Evolutionary conservation across 1,140 invertebrate genomes (phyloP).

Genomic region (Fopius arisanus): DNA sequence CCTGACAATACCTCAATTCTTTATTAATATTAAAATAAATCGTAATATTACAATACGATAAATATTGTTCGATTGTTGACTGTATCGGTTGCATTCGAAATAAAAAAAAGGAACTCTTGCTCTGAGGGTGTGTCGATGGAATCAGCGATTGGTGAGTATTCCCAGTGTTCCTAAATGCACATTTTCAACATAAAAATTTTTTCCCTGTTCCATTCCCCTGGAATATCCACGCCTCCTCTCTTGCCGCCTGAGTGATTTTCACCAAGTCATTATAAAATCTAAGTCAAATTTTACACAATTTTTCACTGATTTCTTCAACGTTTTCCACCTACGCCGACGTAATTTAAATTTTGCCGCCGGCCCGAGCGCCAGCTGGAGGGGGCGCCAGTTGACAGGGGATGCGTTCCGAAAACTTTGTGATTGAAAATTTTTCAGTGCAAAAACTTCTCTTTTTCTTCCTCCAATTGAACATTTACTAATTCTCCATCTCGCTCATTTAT

Average conservation of each 20-base stretch:
- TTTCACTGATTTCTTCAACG: neutral
- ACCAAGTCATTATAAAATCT: neutral
- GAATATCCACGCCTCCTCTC: neutral
- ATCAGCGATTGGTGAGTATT: constrained; percentile 44
- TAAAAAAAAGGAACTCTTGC: constrained; percentile 54
- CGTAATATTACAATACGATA: constrained; percentile 21
- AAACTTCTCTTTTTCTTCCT: neutral
- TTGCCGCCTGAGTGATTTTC: neutral
- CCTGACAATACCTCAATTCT: neutral
- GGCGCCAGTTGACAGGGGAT: neutral
- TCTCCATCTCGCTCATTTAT: neutral
- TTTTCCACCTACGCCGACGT: neutral
- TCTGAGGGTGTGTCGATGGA: constrained; percentile 60
- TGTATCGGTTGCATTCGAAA: constrained; percentile 40
- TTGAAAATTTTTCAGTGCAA: neutral
- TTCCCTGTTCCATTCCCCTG: neutral
- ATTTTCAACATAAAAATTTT: neutral
- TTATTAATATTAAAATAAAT: constrained; percentile 14
- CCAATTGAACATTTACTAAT: neutral
- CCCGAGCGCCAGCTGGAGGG: neutral
- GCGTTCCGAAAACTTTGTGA: neutral
- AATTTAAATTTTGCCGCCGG: neutral
- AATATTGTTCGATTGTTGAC: constrained; percentile 36
- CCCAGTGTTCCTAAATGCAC: constrained; percentile 33
- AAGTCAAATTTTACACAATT: neutral